Evolutionary conservation across 2,888 invertebrate genomes (phyloP).

Genomic region (Tribolium freemani): DNA sequence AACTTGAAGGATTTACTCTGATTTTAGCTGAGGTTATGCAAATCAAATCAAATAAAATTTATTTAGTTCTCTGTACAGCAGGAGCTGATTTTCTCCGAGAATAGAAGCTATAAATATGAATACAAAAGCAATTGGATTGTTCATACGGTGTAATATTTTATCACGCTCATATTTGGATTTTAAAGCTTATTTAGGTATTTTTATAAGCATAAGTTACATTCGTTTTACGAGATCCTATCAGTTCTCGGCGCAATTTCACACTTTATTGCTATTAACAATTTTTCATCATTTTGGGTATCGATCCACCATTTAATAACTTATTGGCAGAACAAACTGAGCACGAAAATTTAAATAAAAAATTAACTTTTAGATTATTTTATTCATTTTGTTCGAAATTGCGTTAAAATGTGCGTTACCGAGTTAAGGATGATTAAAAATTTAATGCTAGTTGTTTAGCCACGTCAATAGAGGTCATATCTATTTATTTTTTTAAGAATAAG

Average conservation of each 20-base stretch:
- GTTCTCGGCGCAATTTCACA: background rate
- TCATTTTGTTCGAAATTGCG: too few species aligned
- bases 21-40: slow-evolving; percentile 14
- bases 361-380: too few species aligned
- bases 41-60: slow-evolving; percentile 5
- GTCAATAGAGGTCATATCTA: too few species aligned
- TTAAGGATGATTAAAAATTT: too few species aligned
- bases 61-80: background rate
- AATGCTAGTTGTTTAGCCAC: too few species aligned
- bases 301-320: background rate
- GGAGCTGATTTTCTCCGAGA: background rate
- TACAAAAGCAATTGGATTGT: background rate
- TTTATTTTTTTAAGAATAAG: too few species aligned
- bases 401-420: too few species aligned
- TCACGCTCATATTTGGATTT: background rate
- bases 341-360: too few species aligned
- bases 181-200: background rate
- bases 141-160: background rate
- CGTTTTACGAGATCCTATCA: background rate
- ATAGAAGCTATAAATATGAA: background rate
- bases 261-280: background rate
- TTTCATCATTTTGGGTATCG: background rate
- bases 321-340: background rate
- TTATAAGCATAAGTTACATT: background rate
- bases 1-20: slow-evolving; percentile 1